phyloP scores from a whole-genome alignment of 2,113 vertebrate genomes.

The Ovibos moschatus region DNA sequence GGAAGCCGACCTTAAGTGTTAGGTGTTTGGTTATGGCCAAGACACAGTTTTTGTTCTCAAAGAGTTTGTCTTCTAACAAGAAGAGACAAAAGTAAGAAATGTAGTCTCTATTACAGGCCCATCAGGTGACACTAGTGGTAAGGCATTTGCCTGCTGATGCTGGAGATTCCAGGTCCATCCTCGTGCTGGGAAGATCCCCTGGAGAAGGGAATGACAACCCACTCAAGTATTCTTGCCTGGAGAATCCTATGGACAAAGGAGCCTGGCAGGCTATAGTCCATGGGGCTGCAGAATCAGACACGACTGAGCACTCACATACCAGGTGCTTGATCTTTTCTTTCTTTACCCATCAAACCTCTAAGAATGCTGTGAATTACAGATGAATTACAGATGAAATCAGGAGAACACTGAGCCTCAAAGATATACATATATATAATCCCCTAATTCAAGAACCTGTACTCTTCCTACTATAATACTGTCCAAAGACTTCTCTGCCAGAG shows the following conservation, averaged over 20 bases:
- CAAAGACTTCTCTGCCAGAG: not conserved
- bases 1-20: not conserved
- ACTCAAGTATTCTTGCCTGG: not conserved
- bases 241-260: not conserved
- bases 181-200: accelerated
- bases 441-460: not conserved
- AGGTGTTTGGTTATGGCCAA: not conserved
- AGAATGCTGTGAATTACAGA: not conserved
- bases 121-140: not conserved
- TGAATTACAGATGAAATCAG: not conserved
- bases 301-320: not conserved
- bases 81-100: not conserved
- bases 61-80: not conserved
- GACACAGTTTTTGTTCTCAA: not conserved
- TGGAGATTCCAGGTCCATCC: not conserved
- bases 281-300: not conserved
- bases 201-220: not conserved
- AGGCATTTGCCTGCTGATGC: not conserved
- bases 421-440: not conserved
- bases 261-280: not conserved
- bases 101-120: not conserved
- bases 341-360: not conserved
- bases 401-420: not conserved
- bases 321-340: not conserved
- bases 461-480: not conserved